Conservation (phyloP, 2,797 vertebrate genomes). For the Cheirogaleus major region DNA sequence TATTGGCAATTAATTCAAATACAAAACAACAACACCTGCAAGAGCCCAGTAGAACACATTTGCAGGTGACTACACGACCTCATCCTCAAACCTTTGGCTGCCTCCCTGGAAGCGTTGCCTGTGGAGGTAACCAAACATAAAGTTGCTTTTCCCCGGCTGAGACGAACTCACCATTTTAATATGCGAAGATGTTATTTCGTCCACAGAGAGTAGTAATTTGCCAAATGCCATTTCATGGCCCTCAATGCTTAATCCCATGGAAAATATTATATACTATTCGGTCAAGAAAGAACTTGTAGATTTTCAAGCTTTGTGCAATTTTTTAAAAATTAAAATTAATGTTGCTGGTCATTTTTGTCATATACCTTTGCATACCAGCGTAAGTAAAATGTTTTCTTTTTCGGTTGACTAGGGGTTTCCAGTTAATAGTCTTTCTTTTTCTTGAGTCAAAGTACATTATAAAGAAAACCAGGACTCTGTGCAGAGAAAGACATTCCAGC, state of each 20-base stretch:
- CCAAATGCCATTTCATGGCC: neutral
- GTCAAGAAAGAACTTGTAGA: neutral
- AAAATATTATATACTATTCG: neutral
- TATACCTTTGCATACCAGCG: neutral
- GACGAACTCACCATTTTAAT: neutral
- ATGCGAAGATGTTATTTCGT: neutral
- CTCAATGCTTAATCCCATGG: neutral
- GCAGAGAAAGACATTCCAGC: neutral
- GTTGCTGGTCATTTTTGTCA: neutral
- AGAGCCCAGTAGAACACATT: accelerated
- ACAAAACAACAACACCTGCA: accelerated
- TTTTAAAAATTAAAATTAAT: neutral
- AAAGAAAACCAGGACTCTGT: neutral
- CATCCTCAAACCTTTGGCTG: neutral
- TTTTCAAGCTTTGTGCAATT: neutral
- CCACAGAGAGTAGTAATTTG: neutral
- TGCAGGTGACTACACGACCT: neutral
- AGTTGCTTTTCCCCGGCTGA: neutral
- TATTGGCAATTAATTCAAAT: neutral
- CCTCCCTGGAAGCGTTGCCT: neutral
- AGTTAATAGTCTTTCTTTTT: neutral
- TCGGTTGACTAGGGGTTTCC: neutral
- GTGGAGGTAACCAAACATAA: too few relatives aligned
- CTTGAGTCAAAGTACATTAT: neutral
- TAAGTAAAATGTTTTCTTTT: neutral